Percentiles rank a stretch among this genome's conserved stretches.
Evolutionary conservation across 2,113 vertebrate species (phyloP).

Genomic region (Rhabdomys dilectus): DNA sequence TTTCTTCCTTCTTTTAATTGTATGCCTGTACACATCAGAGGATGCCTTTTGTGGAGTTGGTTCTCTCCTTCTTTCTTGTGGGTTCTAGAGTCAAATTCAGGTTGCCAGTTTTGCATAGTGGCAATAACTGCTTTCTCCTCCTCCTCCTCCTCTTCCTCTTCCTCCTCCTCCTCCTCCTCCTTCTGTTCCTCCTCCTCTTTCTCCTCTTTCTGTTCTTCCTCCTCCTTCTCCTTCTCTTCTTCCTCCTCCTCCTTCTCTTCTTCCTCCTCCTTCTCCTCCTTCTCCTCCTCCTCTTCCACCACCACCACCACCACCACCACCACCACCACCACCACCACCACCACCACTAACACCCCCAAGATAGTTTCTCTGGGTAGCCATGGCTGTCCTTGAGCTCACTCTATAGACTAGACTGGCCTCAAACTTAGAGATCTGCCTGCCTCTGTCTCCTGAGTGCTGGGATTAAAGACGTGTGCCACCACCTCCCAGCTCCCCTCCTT

Average conservation of each 20-base stretch:
- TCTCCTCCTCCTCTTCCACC: no score
- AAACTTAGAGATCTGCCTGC: background rate
- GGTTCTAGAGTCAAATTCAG: background rate
- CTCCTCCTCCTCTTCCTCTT: no score
- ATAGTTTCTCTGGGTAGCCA: background rate
- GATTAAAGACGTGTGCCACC: background rate
- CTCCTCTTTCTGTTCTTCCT: no score
- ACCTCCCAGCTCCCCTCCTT: background rate
- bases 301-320: no score
- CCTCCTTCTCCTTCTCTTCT: no score
- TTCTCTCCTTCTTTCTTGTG: background rate
- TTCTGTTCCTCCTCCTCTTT: no score
- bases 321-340: no score
- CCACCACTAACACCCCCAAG: background rate
- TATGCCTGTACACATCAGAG: no score
- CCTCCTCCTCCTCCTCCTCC: no score
- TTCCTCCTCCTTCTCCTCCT: no score
- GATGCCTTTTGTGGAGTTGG: background rate
- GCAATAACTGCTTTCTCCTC: background rate
- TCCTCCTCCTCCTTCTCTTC: no score
- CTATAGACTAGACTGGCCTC: background rate
- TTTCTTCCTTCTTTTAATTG: background rate
- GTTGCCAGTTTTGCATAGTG: background rate
- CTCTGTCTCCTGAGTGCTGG: background rate
- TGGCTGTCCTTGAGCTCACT: background rate